Evolutionary conservation across 2,888 invertebrate species (phyloP), one percentile per base, ranked within the genome.

Genomic region (Nowickia ferox): DNA sequence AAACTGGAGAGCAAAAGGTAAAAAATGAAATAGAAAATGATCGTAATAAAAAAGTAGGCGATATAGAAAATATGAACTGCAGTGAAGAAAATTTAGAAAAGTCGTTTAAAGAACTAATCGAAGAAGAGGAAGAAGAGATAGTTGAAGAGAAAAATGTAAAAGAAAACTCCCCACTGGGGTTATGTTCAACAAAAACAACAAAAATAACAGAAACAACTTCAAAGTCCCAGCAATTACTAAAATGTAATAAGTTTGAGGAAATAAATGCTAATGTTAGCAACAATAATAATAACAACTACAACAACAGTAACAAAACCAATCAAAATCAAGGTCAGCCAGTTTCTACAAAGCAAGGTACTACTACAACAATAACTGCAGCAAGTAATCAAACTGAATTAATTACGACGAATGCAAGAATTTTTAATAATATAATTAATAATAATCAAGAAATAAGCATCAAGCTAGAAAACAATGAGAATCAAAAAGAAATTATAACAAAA

Each of bases 281-380:
- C 9, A 81, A 74, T 30, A 72, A 63, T 17, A 65, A 44, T n/a
- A 77, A 77, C 17, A 78, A 42, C 48, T 66, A 83, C 53, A 76
- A 78, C 11, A 83, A 66, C n/a, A 83, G 51, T 22, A 79, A 66
- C 46, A 76, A 71, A 69, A 72, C 15, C 61, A 61, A 75, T 71
- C 68, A 75, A 44, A 69, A 72, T 72, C 79, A 86, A 86, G 86
- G 86, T 86, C 83, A 86, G 83, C 83, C 44, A 86, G 86, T 86
- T 86, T 79, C 22, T 51, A 57, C 11, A 51, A 44, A 81, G 15
- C 77, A 81, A 76, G 55, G 30, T n/a, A 78, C 48, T 61, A 65
- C 61, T 30, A 63, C 53, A 72, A 13, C 76, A 51, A 59, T 53
- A 42, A 71, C 42, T 44, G 68, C 66, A 46, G 8, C 55, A 40